Conservation (phyloP, 2,888 invertebrate genomes). For the Pycnomerus fuliginosus region DNA sequence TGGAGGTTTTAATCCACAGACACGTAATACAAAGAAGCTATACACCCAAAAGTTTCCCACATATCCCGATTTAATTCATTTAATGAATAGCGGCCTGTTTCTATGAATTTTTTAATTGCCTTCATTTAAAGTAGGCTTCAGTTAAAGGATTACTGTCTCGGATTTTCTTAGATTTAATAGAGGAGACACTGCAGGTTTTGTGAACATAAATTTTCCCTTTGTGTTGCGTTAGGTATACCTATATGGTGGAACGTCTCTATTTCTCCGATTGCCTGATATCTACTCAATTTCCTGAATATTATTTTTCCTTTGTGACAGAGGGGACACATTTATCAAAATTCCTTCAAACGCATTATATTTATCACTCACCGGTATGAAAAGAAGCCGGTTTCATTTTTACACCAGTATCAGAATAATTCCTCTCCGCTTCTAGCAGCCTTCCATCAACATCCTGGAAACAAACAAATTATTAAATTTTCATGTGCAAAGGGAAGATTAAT, state of each 20-base stretch:
- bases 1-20: slow-evolving; percentile 6
- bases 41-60: slow-evolving; percentile 22
- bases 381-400: slow-evolving; percentile 21
- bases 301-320: slow-evolving; percentile 32
- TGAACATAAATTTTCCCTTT: slow-evolving; percentile 20
- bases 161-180: not conserved
- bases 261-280: slow-evolving; percentile 32
- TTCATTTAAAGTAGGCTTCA: slow-evolving; percentile 13
- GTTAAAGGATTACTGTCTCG: slow-evolving; percentile 7
- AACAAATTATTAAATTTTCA: slow-evolving; percentile 6
- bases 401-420: slow-evolving; percentile 5
- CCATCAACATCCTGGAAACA: slow-evolving; percentile 20
- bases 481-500: slow-evolving; percentile 2
- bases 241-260: slow-evolving; percentile 25
- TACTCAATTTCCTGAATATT: slow-evolving; percentile 31
- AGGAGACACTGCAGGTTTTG: slow-evolving; percentile 1
- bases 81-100: slow-evolving; percentile 23
- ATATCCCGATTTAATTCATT: slow-evolving; percentile 16
- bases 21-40: slow-evolving; percentile 13
- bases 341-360: slow-evolving; percentile 28
- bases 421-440: slow-evolving; percentile 10
- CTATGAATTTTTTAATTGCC: slow-evolving; percentile 24
- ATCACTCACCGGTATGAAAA: slow-evolving; percentile 25
- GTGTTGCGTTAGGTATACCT: too few species aligned
- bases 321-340: slow-evolving; percentile 29